phyloP scores from a whole-genome alignment of 2,888 invertebrate species.

The Trachelus tabidus region DNA sequence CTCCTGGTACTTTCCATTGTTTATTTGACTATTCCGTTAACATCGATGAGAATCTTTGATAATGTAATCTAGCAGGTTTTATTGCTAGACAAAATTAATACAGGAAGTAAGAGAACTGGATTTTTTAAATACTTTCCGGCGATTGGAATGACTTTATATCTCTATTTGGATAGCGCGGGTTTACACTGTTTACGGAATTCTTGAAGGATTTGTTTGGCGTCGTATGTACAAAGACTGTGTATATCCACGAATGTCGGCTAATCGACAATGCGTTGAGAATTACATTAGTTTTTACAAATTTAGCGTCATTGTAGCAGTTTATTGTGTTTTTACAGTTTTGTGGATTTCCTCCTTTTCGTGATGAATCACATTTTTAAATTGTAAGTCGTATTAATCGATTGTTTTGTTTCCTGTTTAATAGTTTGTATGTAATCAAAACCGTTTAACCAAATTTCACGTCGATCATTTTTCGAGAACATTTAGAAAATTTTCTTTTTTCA shows the following conservation, averaged over 20 bases:
- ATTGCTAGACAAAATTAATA: neutral
- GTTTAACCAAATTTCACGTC: neutral
- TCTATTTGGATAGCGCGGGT: neutral
- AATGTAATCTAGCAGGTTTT: neutral
- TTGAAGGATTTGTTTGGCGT: neutral
- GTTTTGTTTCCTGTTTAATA: neutral
- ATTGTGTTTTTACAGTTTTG: neutral
- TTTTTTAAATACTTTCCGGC: neutral
- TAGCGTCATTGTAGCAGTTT: neutral
- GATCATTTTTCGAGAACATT: neutral
- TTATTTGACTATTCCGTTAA: neutral
- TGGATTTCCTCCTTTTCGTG: neutral
- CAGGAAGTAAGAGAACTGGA: neutral
- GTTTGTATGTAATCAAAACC: neutral
- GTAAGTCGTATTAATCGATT: neutral
- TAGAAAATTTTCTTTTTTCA: neutral
- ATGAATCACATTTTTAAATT: neutral
- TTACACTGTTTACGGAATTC: neutral
- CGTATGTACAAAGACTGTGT: neutral
- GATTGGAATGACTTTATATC: neutral
- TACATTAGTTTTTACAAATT: neutral
- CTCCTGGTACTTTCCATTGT: slow-evolving; percentile 34
- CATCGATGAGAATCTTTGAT: neutral
- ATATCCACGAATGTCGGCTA: neutral
- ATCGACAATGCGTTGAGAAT: neutral